Evolutionary conservation across 1,140 invertebrate species (phyloP), one percentile per base, ranked within the genome.

Genomic region (Anoplolepis gracilipes): DNA sequence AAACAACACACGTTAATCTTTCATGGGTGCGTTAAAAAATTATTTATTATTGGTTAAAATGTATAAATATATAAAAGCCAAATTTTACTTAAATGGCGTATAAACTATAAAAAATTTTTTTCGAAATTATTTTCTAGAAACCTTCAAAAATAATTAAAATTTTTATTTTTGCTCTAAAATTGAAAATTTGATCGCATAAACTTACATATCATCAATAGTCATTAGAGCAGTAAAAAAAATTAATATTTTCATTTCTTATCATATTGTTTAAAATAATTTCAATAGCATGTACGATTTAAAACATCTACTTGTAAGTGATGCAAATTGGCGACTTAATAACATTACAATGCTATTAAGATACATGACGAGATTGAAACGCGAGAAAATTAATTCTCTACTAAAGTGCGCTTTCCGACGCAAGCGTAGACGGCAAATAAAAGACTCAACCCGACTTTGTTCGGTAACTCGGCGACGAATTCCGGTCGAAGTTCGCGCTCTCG

Each of bases 401-500:
- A 42, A 67, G 39, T 46, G 0, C 49, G 28, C 42, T 16, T 59
- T 7, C 28, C 19, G 36, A 57, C 25, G 53, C 62, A 25, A 62
- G 75, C 36, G 36, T 30, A 36, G 62, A 67, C 30, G 33, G 33
- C 78, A 82, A 72, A 72, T 81, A 70, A 82, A 82, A 72, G 78
- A 72, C 53, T 72, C 25, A 25, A 8, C 67, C 13, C 36, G 67
- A 73, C 67, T 72, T 49, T 72, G 78, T 82, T 72, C 78, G 78
- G 25, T 59, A 82, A 72, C 67, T 82, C 78, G 25, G 67, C 78
- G 78, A 82, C 78, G 78, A 81, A 72, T 81, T 81, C 78, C 78
- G 78, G 67, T 82, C 78, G 25, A 72, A 82, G 78, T 82, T 82
- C 36, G 78, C 65, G 78, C 67, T 86, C 85, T 90, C 79, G 86